A percentile compares a stretch with the other conserved stretches of the same genome.
These are phyloP conservation scores for Rhysida immarginata DNA, from an alignment of 1,140 invertebrate species.

Conservation along the genomic window DNA sequence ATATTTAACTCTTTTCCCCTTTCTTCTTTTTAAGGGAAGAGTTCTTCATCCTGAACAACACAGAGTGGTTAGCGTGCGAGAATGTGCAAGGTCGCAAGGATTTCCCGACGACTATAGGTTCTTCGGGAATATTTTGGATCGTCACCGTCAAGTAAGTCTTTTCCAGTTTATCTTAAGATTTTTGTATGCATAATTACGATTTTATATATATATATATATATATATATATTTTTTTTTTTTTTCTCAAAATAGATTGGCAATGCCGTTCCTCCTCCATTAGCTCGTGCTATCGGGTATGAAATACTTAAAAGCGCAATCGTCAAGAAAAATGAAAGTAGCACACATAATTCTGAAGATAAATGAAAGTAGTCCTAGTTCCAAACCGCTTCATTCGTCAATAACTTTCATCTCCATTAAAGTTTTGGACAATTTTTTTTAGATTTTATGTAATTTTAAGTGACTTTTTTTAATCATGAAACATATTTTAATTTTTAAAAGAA, in stretches of 20 bases:
- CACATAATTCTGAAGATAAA: too few species aligned
- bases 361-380: too few species aligned
- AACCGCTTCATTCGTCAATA: too few species aligned
- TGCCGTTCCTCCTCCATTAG: slow-evolving; percentile 70
- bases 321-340: too few species aligned
- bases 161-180: background rate
- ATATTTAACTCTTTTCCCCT: too few species aligned
- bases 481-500: too few species aligned
- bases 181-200: too few species aligned
- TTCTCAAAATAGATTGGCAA: slow-evolving; percentile 53
- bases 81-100: slow-evolving; percentile 73
- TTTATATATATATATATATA: too few species aligned
- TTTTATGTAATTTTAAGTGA: too few species aligned
- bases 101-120: slow-evolving; percentile 67
- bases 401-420: too few species aligned
- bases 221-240: background rate
- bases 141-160: slow-evolving; percentile 53
- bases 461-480: too few species aligned
- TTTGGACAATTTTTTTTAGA: too few species aligned
- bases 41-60: slow-evolving; percentile 36
- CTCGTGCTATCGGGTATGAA: slow-evolving; percentile 54
- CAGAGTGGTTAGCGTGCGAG: slow-evolving; percentile 64
- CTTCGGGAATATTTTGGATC: slow-evolving; percentile 56
- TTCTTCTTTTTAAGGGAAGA: slow-evolving; percentile 3
- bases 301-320: slow-evolving; percentile 39